A percentile compares a stretch with the other conserved stretches of the same genome.
These are phyloP conservation scores for Petromus typicus DNA, from an alignment of 2,113 vertebrate genomes.

Conservation along the genomic window DNA sequence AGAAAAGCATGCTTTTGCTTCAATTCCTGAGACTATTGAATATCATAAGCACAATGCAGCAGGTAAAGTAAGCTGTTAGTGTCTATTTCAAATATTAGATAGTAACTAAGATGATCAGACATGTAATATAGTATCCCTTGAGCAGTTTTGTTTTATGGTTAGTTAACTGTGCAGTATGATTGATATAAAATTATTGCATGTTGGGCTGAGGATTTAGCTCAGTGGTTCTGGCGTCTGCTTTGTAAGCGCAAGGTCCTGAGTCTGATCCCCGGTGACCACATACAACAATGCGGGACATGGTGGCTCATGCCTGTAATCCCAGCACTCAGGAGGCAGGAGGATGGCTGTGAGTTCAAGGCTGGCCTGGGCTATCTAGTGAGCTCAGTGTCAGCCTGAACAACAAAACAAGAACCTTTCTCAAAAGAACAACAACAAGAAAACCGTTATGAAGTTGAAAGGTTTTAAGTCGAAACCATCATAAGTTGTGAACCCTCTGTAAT, in stretches of 20 bases:
- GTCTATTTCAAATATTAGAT: not conserved
- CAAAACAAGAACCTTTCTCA: too few species aligned
- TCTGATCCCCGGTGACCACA: too few species aligned
- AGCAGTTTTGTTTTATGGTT: conserved; percentile 3
- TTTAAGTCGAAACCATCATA: not conserved
- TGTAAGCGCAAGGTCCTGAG: too few species aligned
- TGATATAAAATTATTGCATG: conserved; percentile 27
- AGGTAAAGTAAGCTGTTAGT: conserved; percentile 86
- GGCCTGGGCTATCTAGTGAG: too few species aligned
- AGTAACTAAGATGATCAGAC: not conserved
- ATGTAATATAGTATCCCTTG: not conserved
- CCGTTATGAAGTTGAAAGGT: not conserved
- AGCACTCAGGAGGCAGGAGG: too few species aligned
- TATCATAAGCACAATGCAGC: conserved; percentile 98
- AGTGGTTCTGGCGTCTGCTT: too few species aligned
- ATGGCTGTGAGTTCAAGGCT: too few species aligned
- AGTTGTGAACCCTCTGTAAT: too few species aligned
- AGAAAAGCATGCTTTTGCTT: conserved; percentile 94
- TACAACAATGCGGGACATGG: too few species aligned
- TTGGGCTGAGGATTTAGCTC: not conserved
- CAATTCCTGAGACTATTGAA: conserved; percentile 95
- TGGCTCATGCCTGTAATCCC: too few species aligned
- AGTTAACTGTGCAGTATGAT: not conserved
- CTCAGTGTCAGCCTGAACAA: too few species aligned
- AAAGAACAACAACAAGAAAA: too few species aligned